Evolutionary conservation across 2,888 invertebrate genomes (phyloP).

Genomic region (Lucinisca nassula): DNA sequence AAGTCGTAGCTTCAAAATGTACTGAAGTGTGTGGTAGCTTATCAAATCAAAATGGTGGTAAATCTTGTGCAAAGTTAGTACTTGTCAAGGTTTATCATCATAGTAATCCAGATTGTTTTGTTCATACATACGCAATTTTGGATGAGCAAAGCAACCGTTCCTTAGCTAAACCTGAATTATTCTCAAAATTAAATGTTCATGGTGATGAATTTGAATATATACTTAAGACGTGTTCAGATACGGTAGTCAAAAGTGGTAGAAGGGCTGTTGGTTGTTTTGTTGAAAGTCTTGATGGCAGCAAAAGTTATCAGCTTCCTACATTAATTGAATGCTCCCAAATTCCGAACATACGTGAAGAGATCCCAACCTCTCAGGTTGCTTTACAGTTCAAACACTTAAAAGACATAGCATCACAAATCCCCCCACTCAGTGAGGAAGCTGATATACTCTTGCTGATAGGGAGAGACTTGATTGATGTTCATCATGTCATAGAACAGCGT

Average conservation of each 20-base stretch:
- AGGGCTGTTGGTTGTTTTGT: background rate
- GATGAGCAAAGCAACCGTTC: background rate
- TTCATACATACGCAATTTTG: background rate
- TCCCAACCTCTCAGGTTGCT: conserved; percentile 53
- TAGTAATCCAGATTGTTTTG: background rate
- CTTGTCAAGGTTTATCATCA: background rate
- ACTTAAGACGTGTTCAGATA: background rate
- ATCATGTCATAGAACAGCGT: background rate
- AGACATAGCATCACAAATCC: background rate
- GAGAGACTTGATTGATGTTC: background rate
- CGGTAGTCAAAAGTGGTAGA: background rate
- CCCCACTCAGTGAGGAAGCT: background rate
- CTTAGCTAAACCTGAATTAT: background rate
- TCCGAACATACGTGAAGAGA: conserved; percentile 51
- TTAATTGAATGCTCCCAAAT: conserved; percentile 63
- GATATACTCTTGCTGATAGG: background rate
- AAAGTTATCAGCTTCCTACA: conserved; percentile 41
- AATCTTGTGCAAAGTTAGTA: background rate
- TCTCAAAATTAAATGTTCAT: background rate
- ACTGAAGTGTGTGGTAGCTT: background rate
- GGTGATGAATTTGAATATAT: background rate
- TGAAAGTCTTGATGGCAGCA: conserved; percentile 46
- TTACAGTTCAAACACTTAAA: background rate
- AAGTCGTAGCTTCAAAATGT: background rate
- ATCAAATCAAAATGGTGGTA: background rate